These are phyloP conservation scores for Dreissena polymorpha DNA, from an alignment of 1,140 invertebrate species.

Conservation along the genomic window DNA sequence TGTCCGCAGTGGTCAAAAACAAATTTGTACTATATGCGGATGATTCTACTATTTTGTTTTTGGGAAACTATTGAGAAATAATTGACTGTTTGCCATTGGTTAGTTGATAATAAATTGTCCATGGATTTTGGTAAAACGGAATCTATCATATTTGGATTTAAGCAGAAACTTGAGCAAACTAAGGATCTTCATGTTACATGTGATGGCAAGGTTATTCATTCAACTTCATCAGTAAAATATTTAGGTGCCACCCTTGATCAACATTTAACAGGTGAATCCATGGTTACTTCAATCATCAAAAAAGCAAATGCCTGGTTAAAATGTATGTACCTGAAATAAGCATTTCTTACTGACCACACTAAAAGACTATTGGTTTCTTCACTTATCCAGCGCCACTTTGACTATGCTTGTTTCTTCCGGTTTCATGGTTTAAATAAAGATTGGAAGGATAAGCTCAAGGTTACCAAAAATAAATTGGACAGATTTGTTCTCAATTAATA, in stretches of 20 bases:
- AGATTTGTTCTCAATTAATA: not conserved
- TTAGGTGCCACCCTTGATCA: constrained; percentile 33
- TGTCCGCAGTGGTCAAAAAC: constrained; percentile 14
- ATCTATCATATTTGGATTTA: constrained; percentile 26
- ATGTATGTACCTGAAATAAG: constrained; percentile 18
- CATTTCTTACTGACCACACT: constrained; percentile 2
- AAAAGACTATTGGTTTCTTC: constrained; percentile 9
- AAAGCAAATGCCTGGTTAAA: constrained; percentile 39
- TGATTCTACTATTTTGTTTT: constrained; percentile 31
- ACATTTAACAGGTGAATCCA: constrained; percentile 5
- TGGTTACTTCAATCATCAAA: constrained; percentile 26
- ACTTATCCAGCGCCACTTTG: constrained; percentile 12
- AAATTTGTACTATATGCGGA: constrained; percentile 37
- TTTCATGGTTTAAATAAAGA: not conserved
- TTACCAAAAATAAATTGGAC: constrained; percentile 1
- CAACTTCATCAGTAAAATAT: constrained; percentile 22
- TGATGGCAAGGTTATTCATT: not conserved
- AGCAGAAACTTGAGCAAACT: not conserved
- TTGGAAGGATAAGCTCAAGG: constrained; percentile 7
- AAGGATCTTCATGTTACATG: constrained; percentile 20
- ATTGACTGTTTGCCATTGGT: constrained; percentile 17
- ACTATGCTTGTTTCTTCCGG: constrained; percentile 8
- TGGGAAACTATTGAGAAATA: constrained; percentile 2
- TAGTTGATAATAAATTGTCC: constrained; percentile 36
- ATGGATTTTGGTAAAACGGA: constrained; percentile 23